Evolutionary conservation across 2,113 vertebrate species (phyloP).

Genomic region (Spea bombifrons): DNA sequence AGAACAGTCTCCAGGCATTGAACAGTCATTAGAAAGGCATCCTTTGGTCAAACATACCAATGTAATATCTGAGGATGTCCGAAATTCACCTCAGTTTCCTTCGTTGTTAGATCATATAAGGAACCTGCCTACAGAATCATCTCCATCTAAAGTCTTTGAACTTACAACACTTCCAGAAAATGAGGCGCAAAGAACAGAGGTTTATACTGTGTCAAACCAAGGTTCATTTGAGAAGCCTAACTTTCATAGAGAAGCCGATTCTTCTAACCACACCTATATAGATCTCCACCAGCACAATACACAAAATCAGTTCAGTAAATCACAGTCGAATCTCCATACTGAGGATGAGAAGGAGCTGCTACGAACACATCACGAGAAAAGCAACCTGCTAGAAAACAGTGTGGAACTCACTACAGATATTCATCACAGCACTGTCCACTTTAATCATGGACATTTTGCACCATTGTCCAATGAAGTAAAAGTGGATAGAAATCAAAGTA

Average conservation of each 20-base stretch:
- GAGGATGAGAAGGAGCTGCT: not conserved
- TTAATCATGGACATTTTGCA: not conserved
- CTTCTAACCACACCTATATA: not conserved
- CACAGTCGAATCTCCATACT: not conserved
- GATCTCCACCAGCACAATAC: not conserved
- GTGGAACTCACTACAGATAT: slow-evolving; percentile 4
- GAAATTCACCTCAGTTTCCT: slow-evolving; percentile 18
- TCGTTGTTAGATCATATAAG: not conserved
- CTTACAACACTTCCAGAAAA: not conserved
- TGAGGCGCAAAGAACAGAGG: not conserved
- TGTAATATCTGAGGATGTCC: slow-evolving; percentile 9
- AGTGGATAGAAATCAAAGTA: slow-evolving; percentile 17
- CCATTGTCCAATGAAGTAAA: slow-evolving; percentile 21
- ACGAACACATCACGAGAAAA: not conserved
- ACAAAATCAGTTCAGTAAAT: not conserved
- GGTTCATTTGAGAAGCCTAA: not conserved
- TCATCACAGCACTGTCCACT: not conserved
- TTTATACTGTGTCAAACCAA: slow-evolving; percentile 2
- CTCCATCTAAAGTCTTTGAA: slow-evolving; percentile 3
- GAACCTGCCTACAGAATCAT: not conserved
- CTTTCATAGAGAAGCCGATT: not conserved
- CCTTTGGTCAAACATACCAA: not conserved
- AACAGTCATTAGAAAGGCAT: not conserved
- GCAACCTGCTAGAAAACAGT: not conserved
- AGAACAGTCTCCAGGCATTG: slow-evolving; percentile 10